Evolutionary conservation across 2,888 invertebrate genomes (phyloP).

Genomic region (Magallana nippona): DNA sequence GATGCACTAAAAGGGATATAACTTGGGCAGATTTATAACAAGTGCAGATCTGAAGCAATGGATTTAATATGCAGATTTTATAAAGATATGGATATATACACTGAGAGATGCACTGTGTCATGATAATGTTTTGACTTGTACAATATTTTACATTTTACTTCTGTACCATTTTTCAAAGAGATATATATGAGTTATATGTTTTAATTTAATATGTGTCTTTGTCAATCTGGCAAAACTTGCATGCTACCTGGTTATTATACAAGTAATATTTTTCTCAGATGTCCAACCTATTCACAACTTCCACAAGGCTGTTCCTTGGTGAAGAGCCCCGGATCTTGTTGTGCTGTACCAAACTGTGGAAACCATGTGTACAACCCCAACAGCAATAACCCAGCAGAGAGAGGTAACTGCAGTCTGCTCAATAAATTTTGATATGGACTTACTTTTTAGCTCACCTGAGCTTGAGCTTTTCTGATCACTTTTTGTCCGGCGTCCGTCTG

Average conservation of each 20-base stretch:
- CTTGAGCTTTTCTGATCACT: too few species aligned
- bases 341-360: conserved; percentile 62
- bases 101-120: too few species aligned
- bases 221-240: background rate
- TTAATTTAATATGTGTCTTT: background rate
- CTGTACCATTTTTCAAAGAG: too few species aligned
- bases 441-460: too few species aligned
- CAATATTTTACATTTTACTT: too few species aligned
- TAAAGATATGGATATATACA: too few species aligned
- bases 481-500: too few species aligned
- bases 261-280: conserved; percentile 52
- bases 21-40: too few species aligned
- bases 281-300: conserved; percentile 62
- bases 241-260: background rate
- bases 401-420: background rate
- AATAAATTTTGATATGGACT: too few species aligned
- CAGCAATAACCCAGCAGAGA: conserved; percentile 39
- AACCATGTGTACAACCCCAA: conserved; percentile 39
- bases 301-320: conserved; percentile 63
- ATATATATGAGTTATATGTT: background rate
- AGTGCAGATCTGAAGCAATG: too few species aligned
- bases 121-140: too few species aligned
- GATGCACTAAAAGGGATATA: background rate
- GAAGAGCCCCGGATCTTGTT: conserved; percentile 65
- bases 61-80: too few species aligned